Conservation (phyloP, 2,113 vertebrate species). For the Microtus pennsylvanicus region DNA sequence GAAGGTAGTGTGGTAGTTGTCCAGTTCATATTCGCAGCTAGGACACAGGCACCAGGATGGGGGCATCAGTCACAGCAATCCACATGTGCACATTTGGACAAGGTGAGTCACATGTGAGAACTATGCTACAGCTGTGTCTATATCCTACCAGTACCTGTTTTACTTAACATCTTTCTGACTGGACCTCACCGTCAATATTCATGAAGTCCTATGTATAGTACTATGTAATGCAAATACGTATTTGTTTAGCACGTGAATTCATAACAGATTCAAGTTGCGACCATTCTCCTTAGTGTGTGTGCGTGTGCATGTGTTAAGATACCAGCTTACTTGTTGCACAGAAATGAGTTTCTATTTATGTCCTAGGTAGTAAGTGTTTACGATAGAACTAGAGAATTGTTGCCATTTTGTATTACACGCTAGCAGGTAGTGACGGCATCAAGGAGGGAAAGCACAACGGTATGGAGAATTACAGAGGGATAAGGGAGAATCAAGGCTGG, state of each 20-base stretch:
- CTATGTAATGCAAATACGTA: not conserved
- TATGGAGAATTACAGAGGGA: not conserved
- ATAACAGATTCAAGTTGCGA: not conserved
- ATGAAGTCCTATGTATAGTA: not conserved
- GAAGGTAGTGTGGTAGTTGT: slow-evolving; percentile 86
- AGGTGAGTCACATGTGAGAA: rapidly evolving
- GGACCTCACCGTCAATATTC: not conserved
- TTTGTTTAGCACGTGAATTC: not conserved
- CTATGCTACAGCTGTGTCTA: not conserved
- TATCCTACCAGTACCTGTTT: not conserved
- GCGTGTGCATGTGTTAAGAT: not conserved
- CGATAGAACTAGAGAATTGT: not conserved
- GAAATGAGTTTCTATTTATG: not conserved
- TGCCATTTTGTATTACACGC: not conserved
- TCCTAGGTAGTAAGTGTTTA: not conserved
- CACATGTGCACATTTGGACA: not conserved
- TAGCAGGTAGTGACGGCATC: not conserved
- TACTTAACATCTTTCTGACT: not conserved
- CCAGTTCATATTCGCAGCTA: slow-evolving; percentile 86
- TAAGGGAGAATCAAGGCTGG: not conserved
- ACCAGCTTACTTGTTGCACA: not conserved
- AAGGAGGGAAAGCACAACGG: not conserved
- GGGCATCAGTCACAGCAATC: not conserved
- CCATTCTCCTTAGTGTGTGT: not conserved
- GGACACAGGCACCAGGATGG: not conserved